Base-by-base conservation (phyloP, 2,113 vertebrate species). In the Aspidoscelis tigris region DNA sequence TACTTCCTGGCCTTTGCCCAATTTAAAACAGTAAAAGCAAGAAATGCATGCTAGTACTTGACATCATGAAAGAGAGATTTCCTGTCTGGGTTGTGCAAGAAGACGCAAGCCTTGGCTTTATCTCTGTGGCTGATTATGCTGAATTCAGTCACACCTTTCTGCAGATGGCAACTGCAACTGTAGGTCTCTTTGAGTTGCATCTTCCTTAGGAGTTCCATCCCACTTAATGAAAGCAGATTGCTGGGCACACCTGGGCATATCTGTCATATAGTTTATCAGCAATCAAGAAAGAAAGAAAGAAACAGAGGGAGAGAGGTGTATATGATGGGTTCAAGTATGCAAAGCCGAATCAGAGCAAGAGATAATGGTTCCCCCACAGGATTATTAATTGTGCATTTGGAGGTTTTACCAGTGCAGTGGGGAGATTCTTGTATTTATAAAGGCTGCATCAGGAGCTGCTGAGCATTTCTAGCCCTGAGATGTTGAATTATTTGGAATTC, bases 141-240 rank as follows among this genome's bases (percentile, higher is more conserved):
- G 78, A 43, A 74, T 44, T 80, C 77, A 74, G n/a, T 74, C 22
- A 43, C 69, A 71, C 65, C 43, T 87, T 73, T 81, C 20, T 43
- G 47, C 20, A 0, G 78, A 85, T 80, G 77, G 70, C n/a, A 53
- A 20, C 20, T 47, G 10, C 53, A 66, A 65, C 41, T 39, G 43
- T 55, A 41, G 16, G 5, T 8, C 69, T 74, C 47, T 85, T 58
- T 74, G 71, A 47, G 8, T 65, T 21, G 21, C 5, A 0, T 82
- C 16, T 86, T 24, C 7, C 61, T 22, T 21, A 3, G 10, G n/a
- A 16, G 3, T 21, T 85, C 73, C 0, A 7, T 39, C 84, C 70
- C 84, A 6, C 83, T 80, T 64, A 47, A 4, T 61, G 39, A 50
- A 24, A 43, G 43, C 9, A 53, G 43, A 22, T 69, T 5, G 3